A percentile compares a stretch with the other conserved stretches of the same genome.
Conservation (phyloP, 2,888 invertebrate genomes). For the Cantharis flavilabris region DNA sequence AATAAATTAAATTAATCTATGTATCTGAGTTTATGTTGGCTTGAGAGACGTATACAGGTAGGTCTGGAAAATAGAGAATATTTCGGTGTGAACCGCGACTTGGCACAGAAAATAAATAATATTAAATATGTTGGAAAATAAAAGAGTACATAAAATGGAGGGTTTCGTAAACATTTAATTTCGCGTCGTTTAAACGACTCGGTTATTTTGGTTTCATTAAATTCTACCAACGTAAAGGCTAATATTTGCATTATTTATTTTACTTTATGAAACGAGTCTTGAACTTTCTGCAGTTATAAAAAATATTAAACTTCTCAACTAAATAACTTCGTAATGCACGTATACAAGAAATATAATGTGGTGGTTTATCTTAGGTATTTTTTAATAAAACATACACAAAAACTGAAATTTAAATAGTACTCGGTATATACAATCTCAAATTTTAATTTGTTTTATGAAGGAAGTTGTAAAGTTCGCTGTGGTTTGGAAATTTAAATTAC, state of each 20-base stretch:
- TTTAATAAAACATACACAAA: neutral
- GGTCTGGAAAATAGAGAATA: neutral
- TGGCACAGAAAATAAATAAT: neutral
- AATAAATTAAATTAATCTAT: slow-evolving; percentile 4
- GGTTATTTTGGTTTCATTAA: slow-evolving; percentile 23
- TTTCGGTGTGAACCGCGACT: neutral
- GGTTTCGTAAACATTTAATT: slow-evolving; percentile 24
- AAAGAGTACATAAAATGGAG: slow-evolving; percentile 10
- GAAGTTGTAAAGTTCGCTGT: slow-evolving; percentile 5
- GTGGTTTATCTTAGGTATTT: neutral
- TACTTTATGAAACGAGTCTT: slow-evolving; percentile 23
- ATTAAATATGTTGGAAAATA: neutral
- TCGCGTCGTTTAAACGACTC: neutral
- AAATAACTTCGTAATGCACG: neutral
- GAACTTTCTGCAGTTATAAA: slow-evolving; percentile 8
- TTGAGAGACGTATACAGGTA: neutral
- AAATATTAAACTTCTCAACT: neutral
- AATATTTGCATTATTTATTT: slow-evolving; percentile 22
- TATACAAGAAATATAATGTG: neutral
- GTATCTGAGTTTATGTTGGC: neutral
- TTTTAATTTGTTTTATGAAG: slow-evolving; percentile 4
- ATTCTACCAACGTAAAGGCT: slow-evolving; percentile 9
- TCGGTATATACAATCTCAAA: neutral
- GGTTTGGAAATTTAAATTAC: slow-evolving; percentile 6
- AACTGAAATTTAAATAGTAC: neutral